phyloP scores from a whole-genome alignment of 2,797 vertebrate genomes.

The Agapornis canus region DNA sequence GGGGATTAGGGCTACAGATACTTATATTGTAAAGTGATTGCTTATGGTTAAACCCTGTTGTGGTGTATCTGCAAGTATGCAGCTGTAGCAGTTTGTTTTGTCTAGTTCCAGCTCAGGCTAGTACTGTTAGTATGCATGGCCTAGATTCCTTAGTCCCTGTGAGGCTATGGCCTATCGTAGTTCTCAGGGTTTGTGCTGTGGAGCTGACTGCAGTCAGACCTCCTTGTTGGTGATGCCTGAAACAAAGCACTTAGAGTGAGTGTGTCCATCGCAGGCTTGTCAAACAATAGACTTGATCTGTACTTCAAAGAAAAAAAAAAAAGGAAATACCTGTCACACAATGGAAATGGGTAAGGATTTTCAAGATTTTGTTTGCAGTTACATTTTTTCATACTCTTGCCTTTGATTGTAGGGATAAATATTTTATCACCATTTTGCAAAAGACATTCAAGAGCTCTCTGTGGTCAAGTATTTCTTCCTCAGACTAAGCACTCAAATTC shows the following conservation, averaged over 20 bases:
- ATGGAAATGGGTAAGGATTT: not conserved
- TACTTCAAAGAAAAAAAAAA: not conserved
- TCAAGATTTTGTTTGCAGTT: not conserved
- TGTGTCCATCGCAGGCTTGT: not conserved
- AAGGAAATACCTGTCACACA: not conserved
- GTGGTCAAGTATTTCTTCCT: not conserved
- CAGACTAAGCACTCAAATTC: not conserved
- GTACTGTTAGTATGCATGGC: not conserved
- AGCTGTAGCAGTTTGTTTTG: not conserved
- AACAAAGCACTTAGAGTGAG: not conserved
- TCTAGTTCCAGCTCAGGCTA: not conserved
- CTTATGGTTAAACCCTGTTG: not conserved
- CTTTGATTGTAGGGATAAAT: not conserved
- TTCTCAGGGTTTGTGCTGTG: accelerated
- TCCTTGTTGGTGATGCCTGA: not conserved
- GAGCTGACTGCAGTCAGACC: not conserved
- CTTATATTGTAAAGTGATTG: not conserved
- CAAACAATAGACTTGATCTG: not conserved
- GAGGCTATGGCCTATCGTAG: accelerated
- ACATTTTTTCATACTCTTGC: not conserved
- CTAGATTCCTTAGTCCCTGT: not conserved
- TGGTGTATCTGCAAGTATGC: not conserved
- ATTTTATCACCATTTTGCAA: not conserved
- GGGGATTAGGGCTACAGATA: not conserved
- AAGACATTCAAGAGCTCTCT: not conserved